Evolutionary conservation across 2,888 invertebrate species (phyloP).

Genomic region (Dicycla oo): DNA sequence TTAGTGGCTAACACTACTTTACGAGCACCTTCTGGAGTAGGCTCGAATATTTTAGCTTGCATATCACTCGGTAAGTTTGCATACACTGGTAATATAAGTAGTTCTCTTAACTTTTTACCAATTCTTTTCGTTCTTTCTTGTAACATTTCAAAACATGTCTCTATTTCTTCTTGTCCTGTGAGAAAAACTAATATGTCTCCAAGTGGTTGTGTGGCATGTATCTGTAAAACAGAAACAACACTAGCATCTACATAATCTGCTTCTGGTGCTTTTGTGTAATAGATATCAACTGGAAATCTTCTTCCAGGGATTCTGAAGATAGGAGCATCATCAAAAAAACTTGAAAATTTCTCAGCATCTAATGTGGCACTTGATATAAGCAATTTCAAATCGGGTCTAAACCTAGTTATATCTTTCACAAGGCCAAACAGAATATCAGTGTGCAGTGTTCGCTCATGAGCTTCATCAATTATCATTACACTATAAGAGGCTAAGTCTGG

Average conservation of each 20-base stretch:
- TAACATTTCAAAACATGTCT: slow-evolving; percentile 96
- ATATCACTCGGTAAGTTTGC: slow-evolving; percentile 99
- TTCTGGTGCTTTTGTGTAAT: slow-evolving; percentile 99
- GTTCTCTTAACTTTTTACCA: slow-evolving; percentile 97
- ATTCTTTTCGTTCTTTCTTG: slow-evolving; percentile 97
- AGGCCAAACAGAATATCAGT: slow-evolving; percentile 99
- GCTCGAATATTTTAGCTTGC: slow-evolving; percentile 99
- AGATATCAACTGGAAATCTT: slow-evolving; percentile 99
- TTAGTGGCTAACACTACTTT: slow-evolving; percentile 99
- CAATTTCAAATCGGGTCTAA: slow-evolving; percentile 98
- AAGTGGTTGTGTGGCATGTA: slow-evolving; percentile 98
- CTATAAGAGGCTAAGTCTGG: slow-evolving; percentile 99
- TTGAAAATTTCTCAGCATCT: slow-evolving; percentile 99
- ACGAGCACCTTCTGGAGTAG: slow-evolving; percentile 98
- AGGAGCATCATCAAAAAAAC: slow-evolving; percentile 99
- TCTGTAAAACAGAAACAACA: slow-evolving; percentile 99
- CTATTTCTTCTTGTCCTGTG: slow-evolving; percentile 98
- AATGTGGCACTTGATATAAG: slow-evolving; percentile 99
- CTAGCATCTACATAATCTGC: slow-evolving; percentile 99
- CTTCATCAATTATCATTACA: slow-evolving; percentile 99
- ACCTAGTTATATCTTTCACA: slow-evolving; percentile 98
- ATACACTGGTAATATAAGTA: slow-evolving; percentile 98
- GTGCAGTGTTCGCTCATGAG: slow-evolving; percentile 99
- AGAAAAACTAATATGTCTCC: slow-evolving; percentile 99
- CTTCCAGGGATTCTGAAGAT: slow-evolving; percentile 99